Percentiles rank a stretch among this genome's conserved stretches.
These are phyloP conservation scores for Dreissena polymorpha DNA, from an alignment of 1,140 invertebrate genomes.

Conservation along the genomic window DNA sequence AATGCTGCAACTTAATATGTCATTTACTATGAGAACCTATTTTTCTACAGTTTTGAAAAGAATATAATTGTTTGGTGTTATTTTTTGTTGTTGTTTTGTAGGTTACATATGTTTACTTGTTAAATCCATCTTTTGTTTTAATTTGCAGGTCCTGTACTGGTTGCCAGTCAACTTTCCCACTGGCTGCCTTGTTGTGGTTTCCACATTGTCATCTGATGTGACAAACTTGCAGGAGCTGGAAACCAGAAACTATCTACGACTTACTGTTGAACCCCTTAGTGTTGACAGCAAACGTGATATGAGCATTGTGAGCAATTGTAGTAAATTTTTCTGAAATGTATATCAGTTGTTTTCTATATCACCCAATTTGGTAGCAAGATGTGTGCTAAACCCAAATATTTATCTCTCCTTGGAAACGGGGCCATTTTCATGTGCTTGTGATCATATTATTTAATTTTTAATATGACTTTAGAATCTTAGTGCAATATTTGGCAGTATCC, in stretches of 20 bases:
- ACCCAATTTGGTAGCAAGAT: not conserved
- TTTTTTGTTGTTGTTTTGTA: no score
- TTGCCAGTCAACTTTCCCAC: constrained; percentile 51
- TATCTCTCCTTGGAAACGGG: not conserved
- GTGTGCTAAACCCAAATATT: not conserved
- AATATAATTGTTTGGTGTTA: no score
- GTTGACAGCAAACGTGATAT: constrained; percentile 47
- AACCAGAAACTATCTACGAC: constrained; percentile 29
- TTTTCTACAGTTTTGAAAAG: no score
- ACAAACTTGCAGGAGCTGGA: constrained; percentile 47
- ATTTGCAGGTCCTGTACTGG: constrained; percentile 59
- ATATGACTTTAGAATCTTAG: no score
- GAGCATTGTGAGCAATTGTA: constrained; percentile 48
- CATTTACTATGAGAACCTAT: no score
- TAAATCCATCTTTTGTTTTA: no score
- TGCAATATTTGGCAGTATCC: no score
- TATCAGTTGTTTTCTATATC: not conserved
- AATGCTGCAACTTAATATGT: no score
- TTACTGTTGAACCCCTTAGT: constrained; percentile 49
- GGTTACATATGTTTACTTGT: no score
- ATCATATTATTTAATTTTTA: no score
- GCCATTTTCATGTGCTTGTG: no score
- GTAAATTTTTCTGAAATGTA: not conserved
- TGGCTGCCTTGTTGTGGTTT: constrained; percentile 44
- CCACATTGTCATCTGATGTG: constrained; percentile 34